phyloP scores from a whole-genome alignment of 2,888 invertebrate species.

The Steinernema scapterisci region DNA sequence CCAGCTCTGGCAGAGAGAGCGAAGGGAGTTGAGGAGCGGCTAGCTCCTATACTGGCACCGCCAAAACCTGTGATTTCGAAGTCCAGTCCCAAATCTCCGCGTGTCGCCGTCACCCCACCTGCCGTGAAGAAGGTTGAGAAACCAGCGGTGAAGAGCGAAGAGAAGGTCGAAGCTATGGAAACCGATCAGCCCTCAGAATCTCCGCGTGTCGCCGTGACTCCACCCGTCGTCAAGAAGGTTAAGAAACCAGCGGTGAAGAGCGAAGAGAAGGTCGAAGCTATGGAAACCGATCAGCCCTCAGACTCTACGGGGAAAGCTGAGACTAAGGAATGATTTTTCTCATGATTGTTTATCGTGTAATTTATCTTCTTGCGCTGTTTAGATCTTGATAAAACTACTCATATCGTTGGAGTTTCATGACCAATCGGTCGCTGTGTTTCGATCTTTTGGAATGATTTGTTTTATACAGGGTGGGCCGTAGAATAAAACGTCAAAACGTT shows the following conservation, averaged over 20 bases:
- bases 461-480: no score
- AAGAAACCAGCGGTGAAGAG: background rate
- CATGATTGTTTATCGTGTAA: no score
- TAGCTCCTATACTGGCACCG: background rate
- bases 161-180: constrained; percentile 1
- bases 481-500: no score
- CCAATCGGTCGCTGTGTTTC: no score
- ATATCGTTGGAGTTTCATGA: no score
- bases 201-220: no score
- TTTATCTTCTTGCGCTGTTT: background rate
- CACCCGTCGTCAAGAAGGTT: no score
- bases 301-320: background rate
- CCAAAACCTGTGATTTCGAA: no score
- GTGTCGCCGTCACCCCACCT: no score
- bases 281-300: constrained; percentile 8
- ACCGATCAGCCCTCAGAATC: constrained; percentile 1
- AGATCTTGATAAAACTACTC: background rate
- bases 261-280: background rate
- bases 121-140: background rate
- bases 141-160: background rate
- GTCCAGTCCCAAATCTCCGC: no score
- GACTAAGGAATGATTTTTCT: background rate
- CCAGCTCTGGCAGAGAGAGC: background rate
- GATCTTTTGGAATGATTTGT: no score
- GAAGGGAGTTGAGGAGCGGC: background rate